Base-by-base conservation (phyloP, 2,113 vertebrate genomes). In the Cyanoderma ruficeps region DNA sequence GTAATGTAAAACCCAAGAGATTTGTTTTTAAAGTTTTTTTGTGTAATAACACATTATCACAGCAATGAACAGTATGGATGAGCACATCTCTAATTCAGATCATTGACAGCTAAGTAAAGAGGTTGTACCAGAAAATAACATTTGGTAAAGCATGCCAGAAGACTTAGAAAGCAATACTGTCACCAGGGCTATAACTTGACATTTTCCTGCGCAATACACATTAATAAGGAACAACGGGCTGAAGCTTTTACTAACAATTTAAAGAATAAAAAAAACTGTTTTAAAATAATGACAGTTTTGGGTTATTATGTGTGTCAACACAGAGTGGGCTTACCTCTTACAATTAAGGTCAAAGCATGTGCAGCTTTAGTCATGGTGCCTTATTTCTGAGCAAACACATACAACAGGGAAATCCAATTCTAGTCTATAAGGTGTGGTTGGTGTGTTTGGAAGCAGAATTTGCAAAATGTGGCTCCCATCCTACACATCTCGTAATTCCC, bases 401-500 rank as follows among this genome's bases (percentile, higher is more conserved):
- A n/a, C 16, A 53, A 25, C 87, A 67, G 13, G 13, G n/a, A 74
- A 81, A 59, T 63, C 13, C 8, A 89, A 22, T 23, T 10, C 31
- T 31, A 57, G 60, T 3, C 1, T 18, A 15, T 33, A 44, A 69
- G 8, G 10, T 42, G 2, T 30, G 37, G 10, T 56, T 52, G 39
- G 39, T 39, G 39, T 17, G 20, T 8, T 13, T 69, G 11, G 39
- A 94, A 89, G 14, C 8, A 81, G 42, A 75, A 71, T 24, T 78
- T 89, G 15, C 21, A 70, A 82, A 68, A 39, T 30, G 50, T 21
- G 11, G 11, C 7, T 91, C 6, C 24, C 56, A 11, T 37, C 30
- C 10, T 33, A 33, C 0, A 0, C 9, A 22, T 67, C 6, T 67
- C 70, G 55, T 63, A 42, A 67, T 59, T 70, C 42, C 13, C 9